phyloP scores from a whole-genome alignment of 2,888 invertebrate species.

The Thereva nobilitata region DNA sequence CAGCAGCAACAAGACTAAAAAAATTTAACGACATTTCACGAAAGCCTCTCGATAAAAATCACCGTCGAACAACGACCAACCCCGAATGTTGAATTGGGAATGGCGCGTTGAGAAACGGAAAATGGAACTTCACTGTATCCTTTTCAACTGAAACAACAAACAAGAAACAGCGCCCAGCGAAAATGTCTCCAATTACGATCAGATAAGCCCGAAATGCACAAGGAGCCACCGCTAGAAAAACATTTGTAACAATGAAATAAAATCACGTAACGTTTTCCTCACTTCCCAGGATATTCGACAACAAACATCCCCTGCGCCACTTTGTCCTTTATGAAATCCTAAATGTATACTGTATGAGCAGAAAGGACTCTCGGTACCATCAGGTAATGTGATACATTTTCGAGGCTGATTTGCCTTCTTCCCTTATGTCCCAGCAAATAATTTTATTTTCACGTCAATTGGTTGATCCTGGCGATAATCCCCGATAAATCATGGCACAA shows the following conservation, averaged over 20 bases:
- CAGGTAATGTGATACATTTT: constrained; percentile 34
- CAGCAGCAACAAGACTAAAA: no score
- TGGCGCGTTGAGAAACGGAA: no score
- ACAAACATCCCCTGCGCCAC: constrained; percentile 21
- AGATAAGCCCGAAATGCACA: constrained; percentile 13
- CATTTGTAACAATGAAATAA: constrained; percentile 23
- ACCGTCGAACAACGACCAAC: no score
- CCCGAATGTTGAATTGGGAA: no score
- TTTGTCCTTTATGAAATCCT: constrained; percentile 1
- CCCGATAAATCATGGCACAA: constrained; percentile 30
- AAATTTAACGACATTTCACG: background rate
- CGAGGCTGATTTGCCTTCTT: constrained; percentile 11
- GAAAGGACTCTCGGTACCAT: constrained; percentile 15
- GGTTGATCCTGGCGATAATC: constrained; percentile 35
- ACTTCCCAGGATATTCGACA: constrained; percentile 30
- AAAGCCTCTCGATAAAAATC: no score
- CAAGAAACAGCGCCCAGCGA: background rate
- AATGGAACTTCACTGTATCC: no score
- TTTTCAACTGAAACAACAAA: background rate
- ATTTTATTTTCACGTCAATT: constrained; percentile 37
- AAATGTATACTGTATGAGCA: background rate
- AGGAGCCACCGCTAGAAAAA: constrained; percentile 3
- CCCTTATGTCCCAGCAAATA: constrained; percentile 14
- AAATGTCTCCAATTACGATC: constrained; percentile 35
- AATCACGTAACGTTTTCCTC: constrained; percentile 32